Base-by-base conservation (phyloP, 2,888 invertebrate species). In the Malthinus flaveolus region DNA sequence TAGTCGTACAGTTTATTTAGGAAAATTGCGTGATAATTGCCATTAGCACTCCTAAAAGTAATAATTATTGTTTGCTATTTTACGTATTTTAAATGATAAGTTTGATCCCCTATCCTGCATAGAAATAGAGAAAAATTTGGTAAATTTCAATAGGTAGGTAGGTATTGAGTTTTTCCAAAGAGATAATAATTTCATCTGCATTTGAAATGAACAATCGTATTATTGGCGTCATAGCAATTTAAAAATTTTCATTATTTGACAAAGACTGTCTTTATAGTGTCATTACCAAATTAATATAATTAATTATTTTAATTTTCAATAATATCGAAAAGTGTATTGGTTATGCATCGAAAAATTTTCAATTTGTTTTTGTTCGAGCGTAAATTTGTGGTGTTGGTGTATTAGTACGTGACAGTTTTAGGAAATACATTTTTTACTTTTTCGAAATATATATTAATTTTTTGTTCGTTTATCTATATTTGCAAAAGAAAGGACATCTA, bases 301-400 rank as follows among this genome's bases (percentile, higher is more conserved):
- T 4, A 42, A 37, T 37, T 7, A 37, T 37, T 37, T 37, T 1
- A n/a, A 23, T 23, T 42, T 39, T 42, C 23, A 15, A 4, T 42
- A 2, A 42, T 42, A n/a, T 3, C 5, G 23, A 42, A 42, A 42
- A 42, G 15, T 42, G 9, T 42, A 42, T 13, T 42, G 12, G 39
- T 42, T n/a, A 42, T 42, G 39, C 39, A 15, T 15, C 39, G 12
- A 23, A 13, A 42, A 13, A 42, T 42, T 42, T 42, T 42, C 39
- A 42, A 42, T 42, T 42, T 15, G 15, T n/a, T n/a, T 42, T 42
- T 42, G 39, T 42, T 42, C 7, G 39, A n/a, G 39, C 23, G 39
- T 42, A 42, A 42, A 42, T 42, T 42, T 42, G 39, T 42, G 39
- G 23, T 42, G 23, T n/a, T 23, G 39, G 39, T n/a, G 23, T 23